A percentile compares a stretch with the other conserved stretches of the same genome.
Evolutionary conservation across 2,888 invertebrate genomes (phyloP).

Genomic region (Magallana nippona): DNA sequence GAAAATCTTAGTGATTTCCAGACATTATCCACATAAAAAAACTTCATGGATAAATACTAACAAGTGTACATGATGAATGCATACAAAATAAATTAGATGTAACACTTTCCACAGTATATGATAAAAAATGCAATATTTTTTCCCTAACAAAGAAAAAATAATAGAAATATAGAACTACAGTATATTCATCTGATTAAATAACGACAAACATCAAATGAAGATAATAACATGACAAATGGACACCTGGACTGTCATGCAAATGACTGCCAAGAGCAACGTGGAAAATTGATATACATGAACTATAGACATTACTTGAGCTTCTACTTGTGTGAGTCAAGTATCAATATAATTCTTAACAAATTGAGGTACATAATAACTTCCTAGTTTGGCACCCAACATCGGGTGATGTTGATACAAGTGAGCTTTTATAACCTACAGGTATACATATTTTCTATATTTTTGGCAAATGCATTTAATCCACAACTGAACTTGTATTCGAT

Average conservation of each 20-base stretch:
- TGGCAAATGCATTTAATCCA: constrained; percentile 31
- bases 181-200: constrained; percentile 27
- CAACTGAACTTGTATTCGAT: constrained; percentile 17
- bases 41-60: constrained; percentile 4
- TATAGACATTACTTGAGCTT: constrained; percentile 8
- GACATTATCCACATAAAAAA: constrained; percentile 9
- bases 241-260: background rate
- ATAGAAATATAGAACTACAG: constrained; percentile 19
- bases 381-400: constrained; percentile 13
- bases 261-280: background rate
- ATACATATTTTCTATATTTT: constrained; percentile 3
- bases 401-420: constrained; percentile 5
- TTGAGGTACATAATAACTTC: constrained; percentile 16
- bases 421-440: constrained; percentile 12
- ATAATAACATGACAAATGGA: background rate
- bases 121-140: constrained; percentile 4
- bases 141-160: background rate
- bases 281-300: constrained; percentile 1
- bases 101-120: background rate
- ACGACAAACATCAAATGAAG: background rate
- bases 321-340: background rate
- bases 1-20: constrained; percentile 8
- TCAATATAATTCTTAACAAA: background rate
- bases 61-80: background rate
- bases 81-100: constrained; percentile 27